phyloP scores from a whole-genome alignment of 2,888 invertebrate species.

The Priocnemis perturbator region DNA sequence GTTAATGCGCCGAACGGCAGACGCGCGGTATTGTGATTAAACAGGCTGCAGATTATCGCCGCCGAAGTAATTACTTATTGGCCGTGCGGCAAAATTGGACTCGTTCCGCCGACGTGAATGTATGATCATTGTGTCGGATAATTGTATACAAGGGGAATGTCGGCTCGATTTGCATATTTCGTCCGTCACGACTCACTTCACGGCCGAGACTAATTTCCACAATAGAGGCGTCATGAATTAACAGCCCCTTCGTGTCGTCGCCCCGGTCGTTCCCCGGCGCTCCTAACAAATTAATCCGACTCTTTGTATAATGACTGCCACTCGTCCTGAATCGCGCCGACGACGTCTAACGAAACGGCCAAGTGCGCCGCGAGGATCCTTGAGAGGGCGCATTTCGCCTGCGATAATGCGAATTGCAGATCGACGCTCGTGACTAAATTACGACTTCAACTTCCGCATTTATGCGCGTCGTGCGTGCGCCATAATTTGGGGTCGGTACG shows the following conservation, averaged over 20 bases:
- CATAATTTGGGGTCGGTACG: too few relatives aligned
- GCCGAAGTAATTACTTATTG: neutral
- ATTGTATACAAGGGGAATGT: constrained; percentile 6
- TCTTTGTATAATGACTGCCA: constrained; percentile 6
- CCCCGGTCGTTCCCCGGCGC: neutral
- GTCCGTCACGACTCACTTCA: constrained; percentile 10
- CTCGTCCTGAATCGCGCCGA: too few relatives aligned
- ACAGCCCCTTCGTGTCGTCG: neutral
- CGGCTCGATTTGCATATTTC: constrained; percentile 7
- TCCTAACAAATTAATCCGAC: neutral
- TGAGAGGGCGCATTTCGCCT: too few relatives aligned
- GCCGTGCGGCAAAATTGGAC: too few relatives aligned
- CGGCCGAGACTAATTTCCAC: constrained; percentile 4
- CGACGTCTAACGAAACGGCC: too few relatives aligned
- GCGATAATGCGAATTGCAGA: too few relatives aligned
- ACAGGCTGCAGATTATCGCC: neutral
- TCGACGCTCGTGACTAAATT: too few relatives aligned
- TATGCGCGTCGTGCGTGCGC: too few relatives aligned
- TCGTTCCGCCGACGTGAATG: constrained; percentile 4
- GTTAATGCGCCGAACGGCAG: neutral
- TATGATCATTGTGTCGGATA: constrained; percentile 6
- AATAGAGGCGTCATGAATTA: constrained; percentile 5
- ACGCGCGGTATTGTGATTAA: neutral
- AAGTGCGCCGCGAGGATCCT: too few relatives aligned
- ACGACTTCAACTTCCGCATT: too few relatives aligned